These are phyloP conservation scores for Tenodera sinensis DNA, from an alignment of 2,888 invertebrate genomes.

Conservation along the genomic window DNA sequence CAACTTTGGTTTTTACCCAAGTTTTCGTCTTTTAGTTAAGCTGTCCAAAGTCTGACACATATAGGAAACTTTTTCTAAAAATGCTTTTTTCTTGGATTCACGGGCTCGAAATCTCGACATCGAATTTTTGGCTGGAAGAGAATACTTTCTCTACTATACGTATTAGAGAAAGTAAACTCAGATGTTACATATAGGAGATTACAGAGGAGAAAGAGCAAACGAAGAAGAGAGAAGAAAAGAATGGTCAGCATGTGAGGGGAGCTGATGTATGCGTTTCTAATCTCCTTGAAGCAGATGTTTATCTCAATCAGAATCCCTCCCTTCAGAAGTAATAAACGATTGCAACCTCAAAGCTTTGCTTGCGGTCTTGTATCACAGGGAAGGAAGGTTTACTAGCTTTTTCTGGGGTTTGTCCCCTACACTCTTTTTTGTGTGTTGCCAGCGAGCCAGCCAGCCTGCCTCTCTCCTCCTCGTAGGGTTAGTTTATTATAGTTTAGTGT, in stretches of 20 bases:
- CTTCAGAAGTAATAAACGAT: neutral
- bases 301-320: neutral
- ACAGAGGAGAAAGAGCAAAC: neutral
- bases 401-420: neutral
- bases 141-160: too few species aligned
- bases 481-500: constrained; percentile 19
- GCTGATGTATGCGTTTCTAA: neutral
- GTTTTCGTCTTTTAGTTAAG: too few species aligned
- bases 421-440: neutral
- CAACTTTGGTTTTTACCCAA: too few species aligned
- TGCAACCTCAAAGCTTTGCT: neutral
- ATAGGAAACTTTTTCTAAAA: too few species aligned
- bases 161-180: too few species aligned
- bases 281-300: neutral
- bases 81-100: too few species aligned
- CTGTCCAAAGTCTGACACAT: too few species aligned
- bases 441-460: too few species aligned
- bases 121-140: too few species aligned
- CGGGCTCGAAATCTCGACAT: too few species aligned
- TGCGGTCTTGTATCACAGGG: neutral
- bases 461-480: neutral
- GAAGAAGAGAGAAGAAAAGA: neutral
- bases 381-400: neutral
- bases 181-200: neutral
- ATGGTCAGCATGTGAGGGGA: neutral